These are phyloP conservation scores for Scaeva pyrastri DNA, from an alignment of 2,888 invertebrate species.

Conservation along the genomic window DNA sequence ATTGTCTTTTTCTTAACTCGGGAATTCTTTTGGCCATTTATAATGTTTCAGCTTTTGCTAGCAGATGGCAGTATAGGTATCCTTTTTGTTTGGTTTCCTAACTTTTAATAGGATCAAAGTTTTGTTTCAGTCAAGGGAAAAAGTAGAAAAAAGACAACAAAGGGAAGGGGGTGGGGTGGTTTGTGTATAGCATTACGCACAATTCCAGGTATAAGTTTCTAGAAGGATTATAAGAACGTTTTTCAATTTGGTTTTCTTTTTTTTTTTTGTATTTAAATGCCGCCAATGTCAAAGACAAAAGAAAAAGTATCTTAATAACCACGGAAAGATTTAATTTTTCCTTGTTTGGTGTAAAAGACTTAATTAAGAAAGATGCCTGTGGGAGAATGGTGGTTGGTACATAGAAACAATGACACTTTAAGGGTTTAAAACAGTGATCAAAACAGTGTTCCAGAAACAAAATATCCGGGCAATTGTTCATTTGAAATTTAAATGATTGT, in stretches of 20 bases:
- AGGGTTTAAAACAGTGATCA: no score
- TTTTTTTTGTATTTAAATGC: constrained; percentile 41
- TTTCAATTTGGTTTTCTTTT: constrained; percentile 49
- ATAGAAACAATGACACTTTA: no score
- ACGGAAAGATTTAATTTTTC: neutral
- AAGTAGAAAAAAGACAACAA: neutral
- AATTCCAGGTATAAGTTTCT: constrained; percentile 10
- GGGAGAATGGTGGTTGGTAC: neutral
- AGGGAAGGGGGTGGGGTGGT: neutral
- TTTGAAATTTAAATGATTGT: no score
- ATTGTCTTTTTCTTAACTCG: constrained; percentile 48
- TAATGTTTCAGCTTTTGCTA: constrained; percentile 19
- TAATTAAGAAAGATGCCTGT: constrained; percentile 9
- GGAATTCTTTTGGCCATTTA: constrained; percentile 40
- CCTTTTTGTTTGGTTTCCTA: constrained; percentile 35
- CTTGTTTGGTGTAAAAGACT: neutral
- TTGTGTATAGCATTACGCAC: neutral
- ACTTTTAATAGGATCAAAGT: constrained; percentile 66
- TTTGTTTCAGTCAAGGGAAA: neutral
- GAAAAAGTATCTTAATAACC: neutral
- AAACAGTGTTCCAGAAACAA: no score
- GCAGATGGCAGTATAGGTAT: neutral
- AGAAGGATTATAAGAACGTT: neutral
- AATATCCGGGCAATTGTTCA: no score
- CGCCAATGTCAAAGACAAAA: constrained; percentile 44